A percentile compares a stretch with the other conserved stretches of the same genome.
Evolutionary conservation across 2,888 invertebrate species (phyloP).

Genomic region (Antheraea yamamai): DNA sequence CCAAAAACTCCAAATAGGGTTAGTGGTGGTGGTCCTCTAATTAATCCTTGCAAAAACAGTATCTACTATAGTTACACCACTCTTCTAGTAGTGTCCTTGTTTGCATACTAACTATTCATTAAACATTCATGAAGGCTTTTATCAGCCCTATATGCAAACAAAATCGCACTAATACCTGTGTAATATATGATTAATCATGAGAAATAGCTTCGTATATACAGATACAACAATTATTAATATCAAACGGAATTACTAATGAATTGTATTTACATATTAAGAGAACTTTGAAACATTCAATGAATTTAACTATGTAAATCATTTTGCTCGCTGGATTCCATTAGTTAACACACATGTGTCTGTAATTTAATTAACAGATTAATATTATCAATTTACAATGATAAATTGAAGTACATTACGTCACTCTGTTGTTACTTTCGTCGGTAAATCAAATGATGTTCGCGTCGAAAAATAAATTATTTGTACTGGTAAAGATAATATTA

Average conservation of each 20-base stretch:
- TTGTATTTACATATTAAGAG: background rate
- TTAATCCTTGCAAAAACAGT: too few species aligned
- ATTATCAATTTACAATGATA: background rate
- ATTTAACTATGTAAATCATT: background rate
- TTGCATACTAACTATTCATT: background rate
- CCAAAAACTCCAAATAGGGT: too few species aligned
- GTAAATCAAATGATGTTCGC: too few species aligned
- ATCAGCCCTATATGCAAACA: background rate
- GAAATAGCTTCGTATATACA: background rate
- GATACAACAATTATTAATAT: background rate
- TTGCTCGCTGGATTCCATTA: background rate
- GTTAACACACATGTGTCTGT: background rate
- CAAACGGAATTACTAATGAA: constrained; percentile 2
- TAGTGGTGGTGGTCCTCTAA: too few species aligned
- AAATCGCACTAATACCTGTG: background rate
- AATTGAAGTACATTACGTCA: too few species aligned
- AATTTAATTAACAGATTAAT: background rate
- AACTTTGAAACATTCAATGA: background rate
- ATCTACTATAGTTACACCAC: too few species aligned
- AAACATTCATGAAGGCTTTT: background rate
- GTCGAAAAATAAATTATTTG: too few species aligned
- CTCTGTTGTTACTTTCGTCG: too few species aligned
- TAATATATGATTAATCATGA: background rate
- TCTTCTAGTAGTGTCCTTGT: too few species aligned
- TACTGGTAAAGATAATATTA: too few species aligned